Percentiles rank a stretch among this genome's conserved stretches.
Evolutionary conservation across 2,888 invertebrate genomes (phyloP).

Genomic region (Parasteatoda lunata): DNA sequence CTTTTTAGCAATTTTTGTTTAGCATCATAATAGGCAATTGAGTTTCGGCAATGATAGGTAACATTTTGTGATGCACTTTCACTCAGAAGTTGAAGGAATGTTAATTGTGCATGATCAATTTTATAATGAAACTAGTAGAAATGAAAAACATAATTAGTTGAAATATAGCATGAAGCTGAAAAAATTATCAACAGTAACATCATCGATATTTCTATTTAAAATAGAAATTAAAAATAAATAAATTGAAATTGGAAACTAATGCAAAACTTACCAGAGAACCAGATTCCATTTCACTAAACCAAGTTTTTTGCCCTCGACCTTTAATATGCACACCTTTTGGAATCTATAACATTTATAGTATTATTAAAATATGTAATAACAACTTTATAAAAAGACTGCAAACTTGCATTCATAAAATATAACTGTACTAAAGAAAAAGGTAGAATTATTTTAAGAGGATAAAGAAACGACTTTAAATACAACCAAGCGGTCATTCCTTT

Average conservation of each 20-base stretch:
- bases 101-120: conserved; percentile 88
- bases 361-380: too few species aligned
- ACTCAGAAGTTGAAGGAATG: conserved; percentile 88
- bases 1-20: conserved; percentile 81
- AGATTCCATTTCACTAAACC: conserved; percentile 83
- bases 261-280: conserved; percentile 81
- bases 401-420: too few species aligned
- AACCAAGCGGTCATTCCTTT: too few species aligned
- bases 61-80: conserved; percentile 85
- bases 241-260: neutral
- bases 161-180: neutral
- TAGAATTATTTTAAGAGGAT: too few species aligned
- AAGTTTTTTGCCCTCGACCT: conserved; percentile 73
- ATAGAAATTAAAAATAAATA: neutral
- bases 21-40: conserved; percentile 84
- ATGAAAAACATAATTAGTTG: neutral
- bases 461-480: too few species aligned
- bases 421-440: too few species aligned
- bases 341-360: conserved; percentile 70
- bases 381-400: too few species aligned
- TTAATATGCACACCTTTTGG: conserved; percentile 69
- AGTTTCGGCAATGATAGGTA: conserved; percentile 90
- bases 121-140: conserved; percentile 85
- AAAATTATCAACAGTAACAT: neutral
- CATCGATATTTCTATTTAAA: neutral